Conservation (phyloP, 2,113 vertebrate species). For the Camarhynchus parvulus region DNA sequence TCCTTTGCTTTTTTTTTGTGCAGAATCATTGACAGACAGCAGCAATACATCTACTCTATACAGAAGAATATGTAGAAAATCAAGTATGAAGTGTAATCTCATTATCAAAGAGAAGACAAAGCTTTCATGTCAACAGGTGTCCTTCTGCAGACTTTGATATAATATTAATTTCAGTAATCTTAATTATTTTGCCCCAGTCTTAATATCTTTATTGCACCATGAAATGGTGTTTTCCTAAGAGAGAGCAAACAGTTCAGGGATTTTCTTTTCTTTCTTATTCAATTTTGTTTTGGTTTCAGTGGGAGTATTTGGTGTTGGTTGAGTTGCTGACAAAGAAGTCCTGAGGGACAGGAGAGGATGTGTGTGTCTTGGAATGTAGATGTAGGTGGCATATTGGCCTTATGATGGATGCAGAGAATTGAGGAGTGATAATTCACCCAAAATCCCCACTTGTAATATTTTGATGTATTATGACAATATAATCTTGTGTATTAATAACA, state of each 20-base stretch:
- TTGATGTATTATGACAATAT: background rate
- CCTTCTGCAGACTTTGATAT: background rate
- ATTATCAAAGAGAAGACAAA: constrained; percentile 41
- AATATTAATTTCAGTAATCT: constrained; percentile 47
- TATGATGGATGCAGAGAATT: background rate
- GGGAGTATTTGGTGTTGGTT: background rate
- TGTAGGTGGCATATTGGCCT: background rate
- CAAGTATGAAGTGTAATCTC: constrained; percentile 22
- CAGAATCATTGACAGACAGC: background rate
- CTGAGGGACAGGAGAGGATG: background rate
- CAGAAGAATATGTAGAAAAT: background rate
- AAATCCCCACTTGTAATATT: background rate
- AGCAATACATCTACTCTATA: background rate
- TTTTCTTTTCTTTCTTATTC: background rate
- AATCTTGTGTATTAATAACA: background rate
- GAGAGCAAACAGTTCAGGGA: background rate
- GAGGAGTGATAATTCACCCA: background rate
- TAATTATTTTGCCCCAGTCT: constrained; percentile 36
- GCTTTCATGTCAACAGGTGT: constrained; percentile 40
- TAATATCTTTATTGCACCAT: background rate
- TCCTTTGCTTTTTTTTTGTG: background rate
- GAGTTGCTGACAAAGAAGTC: background rate
- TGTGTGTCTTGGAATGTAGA: background rate
- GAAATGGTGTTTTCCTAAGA: background rate
- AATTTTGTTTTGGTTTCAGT: background rate